Evolutionary conservation across 2,888 invertebrate genomes (phyloP), one percentile per base, ranked within the genome.

Genomic region (Amblyteles armatorius): DNA sequence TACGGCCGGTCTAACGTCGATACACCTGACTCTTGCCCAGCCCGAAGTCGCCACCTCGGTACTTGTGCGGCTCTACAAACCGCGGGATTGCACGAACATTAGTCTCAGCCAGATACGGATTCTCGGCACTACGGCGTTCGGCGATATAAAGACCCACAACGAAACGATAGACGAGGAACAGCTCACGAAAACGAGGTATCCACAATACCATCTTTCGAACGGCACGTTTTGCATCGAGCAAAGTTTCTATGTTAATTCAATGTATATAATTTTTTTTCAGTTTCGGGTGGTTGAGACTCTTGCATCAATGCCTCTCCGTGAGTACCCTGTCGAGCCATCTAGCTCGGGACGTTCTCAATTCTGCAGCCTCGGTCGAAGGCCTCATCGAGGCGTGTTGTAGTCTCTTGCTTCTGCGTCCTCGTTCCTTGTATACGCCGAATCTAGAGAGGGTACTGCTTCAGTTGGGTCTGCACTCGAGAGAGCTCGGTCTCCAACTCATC

Each of bases 1-100:
- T 87, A 98, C 98, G 3, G 97, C 97, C 85, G 98, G 98, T 82
- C 96, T 98, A 94, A 97, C 98, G 0, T 97, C 96, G 93, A 98
- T 99, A 92, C 96, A 97, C 74, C 95, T 98, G 29, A 97, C 97
- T 89, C 95, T 98, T 19, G 96, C 97, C 2, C 96, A 97, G 85
- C 97, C 98, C 1, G 97, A 98, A 94, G 97, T 98, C 19, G 98
- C 97, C 60, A 97, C 97, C 83, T 96, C 97, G 60, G 97, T 99
- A 81, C 96, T 98, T 77, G 94, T 98, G 9, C 94, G 96, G 44
- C 94, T 97, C 29, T 98, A 97, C 94, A 97, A 97, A 92, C 98
- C 99, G 0, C 95, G 97, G 50, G 98, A 98, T 91, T 97, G 97
- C n/a, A 96, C 96, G 89, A 98, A 97, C 91, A 97, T 99, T 92